Base-by-base conservation (phyloP, 2,888 invertebrate genomes). In the Teleogryllus oceanicus region DNA sequence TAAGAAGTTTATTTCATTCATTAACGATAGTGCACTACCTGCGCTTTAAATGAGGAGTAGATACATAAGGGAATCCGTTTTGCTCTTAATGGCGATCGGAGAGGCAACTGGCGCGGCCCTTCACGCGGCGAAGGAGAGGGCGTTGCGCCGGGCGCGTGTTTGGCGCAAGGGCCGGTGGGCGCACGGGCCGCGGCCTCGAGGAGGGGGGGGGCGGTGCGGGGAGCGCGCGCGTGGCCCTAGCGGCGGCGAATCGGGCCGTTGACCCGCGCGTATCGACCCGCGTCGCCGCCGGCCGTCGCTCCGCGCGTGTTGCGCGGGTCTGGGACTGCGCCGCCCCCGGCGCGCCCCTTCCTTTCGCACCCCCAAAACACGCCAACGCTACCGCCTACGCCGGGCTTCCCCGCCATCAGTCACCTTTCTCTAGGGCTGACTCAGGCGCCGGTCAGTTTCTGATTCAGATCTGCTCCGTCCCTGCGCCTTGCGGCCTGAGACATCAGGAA, bases 231-330 rank as follows among this genome's bases (percentile, higher is more conserved):
- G 62, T 62, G 13, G 62, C 62, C 62, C 13, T 62, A 18, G 62
- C 62, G 62, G 16, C 62, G 62, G 62, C 62, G 62, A 62, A 62
- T n/a, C 13, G n/a, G 62, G 62, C 62, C 62, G 62, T 62, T 62
- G 62, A 62, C 62, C 62, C 62, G 13, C 62, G 13, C 62, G 62
- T 62, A 62, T 62, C 62, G 62, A 62, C 62, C 62, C 62, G 62
- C 62, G 62, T 62, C 62, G 62, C 62, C 62, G n/a, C 16, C 62
- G 62, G 62, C 13, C 62, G 62, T 62, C 62, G 62, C 62, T 5
- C 62, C n/a, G n/a, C 62, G n/a, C 62, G 62, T 62, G 62, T 62
- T 62, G 62, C 62, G 62, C 62, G 62, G 62, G 62, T 62, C 62
- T 62, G 62, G 62, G 62, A 62, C 62, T 62, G 62, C 1, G 16